A percentile compares a stretch with the other conserved stretches of the same genome.
Conservation (phyloP, 2,113 vertebrate genomes). For the Dolichallabes microphthalmus region DNA sequence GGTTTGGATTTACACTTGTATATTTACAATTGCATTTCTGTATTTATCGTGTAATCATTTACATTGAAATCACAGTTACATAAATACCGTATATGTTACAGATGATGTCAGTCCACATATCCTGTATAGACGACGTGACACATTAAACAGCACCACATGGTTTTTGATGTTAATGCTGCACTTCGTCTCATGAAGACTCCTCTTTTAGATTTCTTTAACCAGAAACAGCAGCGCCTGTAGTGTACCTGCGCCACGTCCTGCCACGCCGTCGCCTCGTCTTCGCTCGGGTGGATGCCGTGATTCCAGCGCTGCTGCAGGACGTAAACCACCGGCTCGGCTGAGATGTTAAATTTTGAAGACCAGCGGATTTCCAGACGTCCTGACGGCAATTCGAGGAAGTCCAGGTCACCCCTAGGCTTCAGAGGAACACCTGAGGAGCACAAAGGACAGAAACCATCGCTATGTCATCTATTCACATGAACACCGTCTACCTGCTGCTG, state of each 20-base stretch:
- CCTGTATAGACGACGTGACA: not conserved
- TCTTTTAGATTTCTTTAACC: not conserved
- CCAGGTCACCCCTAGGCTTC: constrained; percentile 91
- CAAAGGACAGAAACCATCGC: constrained; percentile 35
- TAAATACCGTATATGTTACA: too few relatives aligned
- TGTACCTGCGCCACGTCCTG: constrained; percentile 89
- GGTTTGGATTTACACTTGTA: too few relatives aligned
- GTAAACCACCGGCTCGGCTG: constrained; percentile 91
- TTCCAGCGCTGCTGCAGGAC: constrained; percentile 93
- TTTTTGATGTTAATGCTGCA: not conserved
- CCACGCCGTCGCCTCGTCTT: constrained; percentile 88
- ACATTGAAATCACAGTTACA: too few relatives aligned
- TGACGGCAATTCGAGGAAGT: constrained; percentile 80
- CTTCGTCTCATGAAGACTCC: not conserved
- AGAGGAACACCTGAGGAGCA: constrained; percentile 84
- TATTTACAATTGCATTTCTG: too few relatives aligned
- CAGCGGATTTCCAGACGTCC: constrained; percentile 88
- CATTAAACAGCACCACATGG: not conserved
- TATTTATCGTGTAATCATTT: too few relatives aligned
- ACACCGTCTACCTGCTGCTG: not conserved
- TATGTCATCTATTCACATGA: not conserved
- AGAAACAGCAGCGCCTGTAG: not conserved
- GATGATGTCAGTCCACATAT: too few relatives aligned
- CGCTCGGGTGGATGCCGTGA: constrained; percentile 91
- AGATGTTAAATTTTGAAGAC: constrained; percentile 96